Base-by-base conservation (phyloP, 2,888 invertebrate genomes). In the Thecocarcelia acutangulata region DNA sequence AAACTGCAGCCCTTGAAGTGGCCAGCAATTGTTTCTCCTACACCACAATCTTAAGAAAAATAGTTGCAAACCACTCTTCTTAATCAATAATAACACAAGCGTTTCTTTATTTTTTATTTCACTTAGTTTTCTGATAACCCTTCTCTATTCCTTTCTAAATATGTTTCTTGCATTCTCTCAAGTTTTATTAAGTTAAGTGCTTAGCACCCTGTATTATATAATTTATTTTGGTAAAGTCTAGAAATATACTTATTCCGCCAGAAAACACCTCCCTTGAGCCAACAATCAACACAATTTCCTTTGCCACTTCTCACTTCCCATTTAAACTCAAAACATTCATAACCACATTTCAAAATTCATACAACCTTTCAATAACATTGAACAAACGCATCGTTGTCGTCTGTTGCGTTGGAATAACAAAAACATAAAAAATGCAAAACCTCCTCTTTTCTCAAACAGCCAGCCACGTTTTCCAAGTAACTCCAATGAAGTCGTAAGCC, bases 291-390 rank as follows among this genome's bases (percentile, higher is more conserved):
- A 81, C 81, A 78, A 81, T 81, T 81, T 81, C 78, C 78, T 69
- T 68, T 76, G 17, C 37, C 52, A 11, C 15, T 54, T 42, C 12
- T 52, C 58, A 28, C 50, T 15, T 42, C 15, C 63, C 19, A 12
- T 1, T 1, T 2, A 58, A 61, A 15, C n/a, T 15, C 17, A 44
- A 21, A 54, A 50, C n/a, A 61, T 15, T 72, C 66, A 19, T 63
- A 73, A 81, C 82, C 82, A 78, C 82, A 82, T 82, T 82, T 82
- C 78, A 74, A 82, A 82, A 74, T 70, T 58, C 68, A 54, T 54
- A 40, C 82, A 78, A 78, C 70, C 78, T 82, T 82, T 82, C 82
- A 82, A 82, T 82, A 82, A 74, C 78, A 82, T 78, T 64, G 69
- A 82, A 78, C 77, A 24, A 68, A 59, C 74, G 40, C 40, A 66